Evolutionary conservation across 2,797 vertebrate genomes (phyloP).

Genomic region (Myotis myotis): DNA sequence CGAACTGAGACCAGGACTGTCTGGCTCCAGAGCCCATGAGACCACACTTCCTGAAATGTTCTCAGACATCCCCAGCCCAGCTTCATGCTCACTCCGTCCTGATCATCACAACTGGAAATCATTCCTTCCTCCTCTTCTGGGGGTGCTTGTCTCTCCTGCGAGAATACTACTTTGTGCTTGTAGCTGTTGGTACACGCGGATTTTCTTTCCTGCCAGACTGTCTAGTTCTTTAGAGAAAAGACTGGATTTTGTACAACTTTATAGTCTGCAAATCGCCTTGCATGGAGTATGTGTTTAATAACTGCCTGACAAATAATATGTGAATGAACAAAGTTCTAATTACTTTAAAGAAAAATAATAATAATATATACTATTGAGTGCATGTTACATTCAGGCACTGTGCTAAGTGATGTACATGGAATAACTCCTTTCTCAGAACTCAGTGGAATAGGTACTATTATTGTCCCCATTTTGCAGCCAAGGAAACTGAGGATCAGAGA

Average conservation of each 20-base stretch:
- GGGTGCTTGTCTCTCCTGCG: neutral
- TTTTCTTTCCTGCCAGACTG: neutral
- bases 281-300: neutral
- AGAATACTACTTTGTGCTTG: neutral
- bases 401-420: neutral
- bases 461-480: neutral
- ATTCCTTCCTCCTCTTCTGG: neutral
- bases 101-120: too few species aligned
- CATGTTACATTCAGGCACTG: neutral
- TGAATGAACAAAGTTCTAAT: neutral
- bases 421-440: neutral
- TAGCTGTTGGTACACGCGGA: neutral
- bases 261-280: neutral
- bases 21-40: neutral
- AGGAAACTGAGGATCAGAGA: neutral
- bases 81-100: neutral
- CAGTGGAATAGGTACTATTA: neutral
- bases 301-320: neutral
- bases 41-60: neutral
- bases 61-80: neutral
- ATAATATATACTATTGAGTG: neutral
- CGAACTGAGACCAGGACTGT: neutral
- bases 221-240: neutral
- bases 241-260: neutral
- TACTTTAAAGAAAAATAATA: conserved; percentile 19